Evolutionary conservation across 2,888 invertebrate species (phyloP).

Genomic region (Hecatera dysodea): DNA sequence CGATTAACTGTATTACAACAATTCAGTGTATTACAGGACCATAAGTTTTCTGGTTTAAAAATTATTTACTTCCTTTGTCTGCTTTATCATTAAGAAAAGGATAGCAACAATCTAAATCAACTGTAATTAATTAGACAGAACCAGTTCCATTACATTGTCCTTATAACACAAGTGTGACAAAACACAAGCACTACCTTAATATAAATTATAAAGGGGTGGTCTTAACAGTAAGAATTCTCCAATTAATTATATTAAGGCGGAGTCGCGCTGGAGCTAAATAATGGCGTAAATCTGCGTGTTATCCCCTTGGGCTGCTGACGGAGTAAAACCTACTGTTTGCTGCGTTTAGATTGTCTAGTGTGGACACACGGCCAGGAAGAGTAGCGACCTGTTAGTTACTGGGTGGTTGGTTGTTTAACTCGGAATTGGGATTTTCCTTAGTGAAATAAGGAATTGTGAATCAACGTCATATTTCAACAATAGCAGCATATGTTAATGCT

Average conservation of each 20-base stretch:
- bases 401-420: not conserved
- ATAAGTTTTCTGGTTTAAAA: not conserved
- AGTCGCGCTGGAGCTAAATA: slow-evolving; percentile 74
- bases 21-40: not conserved
- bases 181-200: slow-evolving; percentile 29
- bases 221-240: slow-evolving; percentile 67
- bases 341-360: slow-evolving; percentile 64
- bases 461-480: too few relatives aligned
- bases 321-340: slow-evolving; percentile 69
- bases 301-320: slow-evolving; percentile 73
- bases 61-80: not conserved
- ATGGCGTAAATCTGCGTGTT: slow-evolving; percentile 77
- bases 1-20: not conserved
- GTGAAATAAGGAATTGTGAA: too few relatives aligned
- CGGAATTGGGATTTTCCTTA: not conserved
- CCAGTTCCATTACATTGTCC: slow-evolving; percentile 15
- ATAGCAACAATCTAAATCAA: slow-evolving; percentile 8
- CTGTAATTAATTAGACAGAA: slow-evolving; percentile 8
- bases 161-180: slow-evolving; percentile 20
- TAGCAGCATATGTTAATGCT: too few relatives aligned
- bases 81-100: not conserved
- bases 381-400: not conserved
- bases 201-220: slow-evolving; percentile 47
- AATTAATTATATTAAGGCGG: slow-evolving; percentile 75
- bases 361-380: slow-evolving; percentile 46